Percentiles rank a stretch among this genome's conserved stretches.
Evolutionary conservation across 2,113 vertebrate species (phyloP).

Genomic region (Nyctibius bracteatus): DNA sequence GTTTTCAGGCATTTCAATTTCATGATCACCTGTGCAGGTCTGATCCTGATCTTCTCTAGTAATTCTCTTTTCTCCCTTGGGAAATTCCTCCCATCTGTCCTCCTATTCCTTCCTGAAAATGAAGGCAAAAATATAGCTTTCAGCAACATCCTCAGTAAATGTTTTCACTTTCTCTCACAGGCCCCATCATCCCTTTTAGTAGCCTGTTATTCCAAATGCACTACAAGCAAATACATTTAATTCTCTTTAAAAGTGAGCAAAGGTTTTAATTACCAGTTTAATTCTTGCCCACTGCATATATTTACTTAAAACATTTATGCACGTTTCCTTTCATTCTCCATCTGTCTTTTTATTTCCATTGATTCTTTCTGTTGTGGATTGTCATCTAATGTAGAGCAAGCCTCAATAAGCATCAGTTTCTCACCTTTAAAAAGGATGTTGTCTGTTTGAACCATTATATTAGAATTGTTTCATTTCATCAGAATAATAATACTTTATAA

Average conservation of each 20-base stretch:
- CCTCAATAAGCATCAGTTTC: neutral
- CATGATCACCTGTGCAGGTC: constrained; percentile 59
- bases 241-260: constrained; percentile 39
- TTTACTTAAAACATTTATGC: constrained; percentile 28
- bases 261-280: constrained; percentile 29
- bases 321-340: constrained; percentile 24
- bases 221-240: constrained; percentile 18
- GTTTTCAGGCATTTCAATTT: constrained; percentile 55
- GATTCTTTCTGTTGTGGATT: constrained; percentile 19
- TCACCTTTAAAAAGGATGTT: neutral
- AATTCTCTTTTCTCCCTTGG: constrained; percentile 59
- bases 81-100: constrained; percentile 66
- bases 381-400: neutral
- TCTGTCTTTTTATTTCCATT: constrained; percentile 35
- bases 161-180: constrained; percentile 34
- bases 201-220: constrained; percentile 5
- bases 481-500: neutral
- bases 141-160: constrained; percentile 15
- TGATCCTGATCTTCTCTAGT: constrained; percentile 55
- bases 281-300: constrained; percentile 17
- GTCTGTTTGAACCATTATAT: neutral
- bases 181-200: neutral
- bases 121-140: constrained; percentile 21
- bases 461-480: neutral
- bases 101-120: neutral